These are phyloP conservation scores for Taurulus bubalis DNA, from an alignment of 2,113 vertebrate species.

Conservation along the genomic window DNA sequence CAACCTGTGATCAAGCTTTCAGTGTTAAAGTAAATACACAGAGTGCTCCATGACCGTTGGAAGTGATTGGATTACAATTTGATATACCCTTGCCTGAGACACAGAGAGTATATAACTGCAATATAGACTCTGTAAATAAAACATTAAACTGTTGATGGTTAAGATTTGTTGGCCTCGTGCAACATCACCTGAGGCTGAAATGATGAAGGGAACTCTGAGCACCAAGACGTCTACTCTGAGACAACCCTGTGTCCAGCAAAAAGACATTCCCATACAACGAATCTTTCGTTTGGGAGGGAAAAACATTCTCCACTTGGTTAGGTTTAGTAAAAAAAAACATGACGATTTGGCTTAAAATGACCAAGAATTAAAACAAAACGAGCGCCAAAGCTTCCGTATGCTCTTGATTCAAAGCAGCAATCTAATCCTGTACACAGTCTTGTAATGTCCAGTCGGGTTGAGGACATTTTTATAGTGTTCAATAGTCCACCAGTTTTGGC, in stretches of 20 bases:
- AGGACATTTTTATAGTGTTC: neutral
- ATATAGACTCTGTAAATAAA: constrained; percentile 35
- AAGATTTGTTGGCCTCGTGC: neutral
- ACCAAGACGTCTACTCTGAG: neutral
- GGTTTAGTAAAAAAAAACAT: too few relatives aligned
- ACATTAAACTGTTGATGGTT: constrained; percentile 32
- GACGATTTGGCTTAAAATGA: too few relatives aligned
- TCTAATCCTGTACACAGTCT: neutral
- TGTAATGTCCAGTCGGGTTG: neutral
- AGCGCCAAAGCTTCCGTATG: neutral
- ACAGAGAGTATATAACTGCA: constrained; percentile 23
- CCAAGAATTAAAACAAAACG: neutral
- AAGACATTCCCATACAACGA: neutral
- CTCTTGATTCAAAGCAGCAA: neutral
- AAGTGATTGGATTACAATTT: constrained; percentile 13
- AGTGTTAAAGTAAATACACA: neutral
- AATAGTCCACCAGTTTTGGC: neutral
- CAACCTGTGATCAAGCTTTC: neutral
- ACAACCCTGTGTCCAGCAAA: neutral
- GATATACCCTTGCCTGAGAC: constrained; percentile 6
- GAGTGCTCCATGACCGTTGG: neutral
- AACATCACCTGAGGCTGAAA: neutral
- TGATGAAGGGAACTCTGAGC: neutral
- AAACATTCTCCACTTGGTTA: too few relatives aligned
- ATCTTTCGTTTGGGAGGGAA: neutral